Percentiles rank a stretch among this genome's conserved stretches.
phyloP scores from a whole-genome alignment of 2,888 invertebrate genomes.

The Lasioglossum vierecki region DNA sequence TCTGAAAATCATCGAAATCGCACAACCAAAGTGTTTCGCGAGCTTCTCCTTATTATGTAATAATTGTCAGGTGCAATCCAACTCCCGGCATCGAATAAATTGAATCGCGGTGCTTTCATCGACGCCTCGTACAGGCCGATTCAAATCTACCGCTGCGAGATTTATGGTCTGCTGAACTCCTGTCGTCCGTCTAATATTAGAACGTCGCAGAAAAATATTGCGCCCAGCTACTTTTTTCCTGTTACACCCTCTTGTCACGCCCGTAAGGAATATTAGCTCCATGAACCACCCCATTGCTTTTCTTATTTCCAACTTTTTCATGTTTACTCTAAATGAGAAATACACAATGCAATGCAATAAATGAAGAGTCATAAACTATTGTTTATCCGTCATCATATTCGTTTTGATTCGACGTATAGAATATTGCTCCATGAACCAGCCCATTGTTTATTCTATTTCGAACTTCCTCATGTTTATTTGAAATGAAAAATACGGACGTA shows the following conservation, averaged over 20 bases:
- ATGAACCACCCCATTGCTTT: not conserved
- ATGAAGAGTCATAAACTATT: too few relatives aligned
- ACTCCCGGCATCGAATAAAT: not conserved
- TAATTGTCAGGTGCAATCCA: slow-evolving; percentile 18
- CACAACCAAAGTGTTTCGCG: slow-evolving; percentile 26
- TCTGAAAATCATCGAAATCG: not conserved
- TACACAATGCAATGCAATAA: not conserved
- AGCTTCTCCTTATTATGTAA: slow-evolving; percentile 32
- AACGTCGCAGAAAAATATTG: not conserved
- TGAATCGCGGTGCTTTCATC: slow-evolving; percentile 14
- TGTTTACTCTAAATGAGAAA: not conserved
- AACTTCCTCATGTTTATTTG: not conserved
- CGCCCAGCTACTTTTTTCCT: not conserved
- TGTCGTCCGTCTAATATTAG: not conserved
- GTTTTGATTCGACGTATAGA: too few relatives aligned
- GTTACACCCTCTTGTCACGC: not conserved
- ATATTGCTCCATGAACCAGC: too few relatives aligned
- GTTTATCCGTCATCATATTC: too few relatives aligned
- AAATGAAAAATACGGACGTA: too few relatives aligned
- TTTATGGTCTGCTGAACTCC: not conserved
- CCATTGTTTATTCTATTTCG: too few relatives aligned
- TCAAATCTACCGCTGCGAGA: not conserved
- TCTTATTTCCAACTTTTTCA: not conserved
- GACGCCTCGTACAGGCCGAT: not conserved
- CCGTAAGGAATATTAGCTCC: not conserved